Base-by-base conservation (phyloP, 1,140 invertebrate genomes). In the Sarcophaga bullata region DNA sequence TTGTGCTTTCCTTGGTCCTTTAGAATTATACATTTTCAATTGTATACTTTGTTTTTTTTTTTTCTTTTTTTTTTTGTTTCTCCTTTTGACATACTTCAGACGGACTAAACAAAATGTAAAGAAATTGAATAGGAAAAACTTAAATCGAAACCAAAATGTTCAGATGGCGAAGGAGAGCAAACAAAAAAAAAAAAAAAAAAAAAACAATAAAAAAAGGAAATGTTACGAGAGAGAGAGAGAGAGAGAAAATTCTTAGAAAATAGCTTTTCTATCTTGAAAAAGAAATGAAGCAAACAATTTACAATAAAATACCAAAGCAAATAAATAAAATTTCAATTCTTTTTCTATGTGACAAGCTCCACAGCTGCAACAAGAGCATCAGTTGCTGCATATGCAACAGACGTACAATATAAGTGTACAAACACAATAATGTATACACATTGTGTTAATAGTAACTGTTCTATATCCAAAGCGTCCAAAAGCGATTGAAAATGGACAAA, bases 281-380 rank as follows among this genome's bases (percentile, higher is more conserved):
- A n/a, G 62, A 68, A 68, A 68, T 68, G 62, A 68, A 68, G 62
- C 62, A 68, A 68, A 25, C 62, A 15, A 25, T 68, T 68, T 68
- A 68, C 17, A 37, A 37, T 37, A 68, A 62, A 62, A 19, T 68
- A 9, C 62, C 62, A 68, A 13, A 62, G 58, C 1, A n/a, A 13
- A 62, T 62, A 68, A 68, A 68, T 19, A 25, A 68, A 68, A 68
- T 68, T 68, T 68, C n/a, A 68, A 68, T 19, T 68, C 25, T 37
- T 37, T 37, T 37, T 37, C n/a, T 68, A 17, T 68, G n/a, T 68
- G 62, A 68, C 62, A 68, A 68, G n/a, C 17, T 62, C 15, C 54
- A 8, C 62, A 25, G n/a, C n/a, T 19, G 62, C n/a, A 9, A 19
- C 13, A 58, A 6, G 13, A n/a, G 54, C 5, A 37, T 1, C 25